These are phyloP conservation scores for Crepidodera aurea DNA, from an alignment of 2,888 invertebrate species.

Conservation along the genomic window DNA sequence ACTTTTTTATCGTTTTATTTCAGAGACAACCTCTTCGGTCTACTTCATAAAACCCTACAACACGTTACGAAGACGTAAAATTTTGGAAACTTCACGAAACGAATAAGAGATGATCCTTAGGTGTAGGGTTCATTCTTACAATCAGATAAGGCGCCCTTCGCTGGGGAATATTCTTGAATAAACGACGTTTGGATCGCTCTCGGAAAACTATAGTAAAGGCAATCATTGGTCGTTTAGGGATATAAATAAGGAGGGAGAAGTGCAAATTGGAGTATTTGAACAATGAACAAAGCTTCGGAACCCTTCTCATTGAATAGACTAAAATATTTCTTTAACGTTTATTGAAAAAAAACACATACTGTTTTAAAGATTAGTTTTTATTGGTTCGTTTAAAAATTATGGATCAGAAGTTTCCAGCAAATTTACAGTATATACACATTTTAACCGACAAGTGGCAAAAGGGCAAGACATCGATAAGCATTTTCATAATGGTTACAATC, in stretches of 20 bases:
- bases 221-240: conserved; percentile 26
- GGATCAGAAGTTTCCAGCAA: too few species aligned
- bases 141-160: conserved; percentile 30
- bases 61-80: conserved; percentile 1
- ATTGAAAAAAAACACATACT: too few species aligned
- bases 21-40: neutral
- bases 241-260: conserved; percentile 17
- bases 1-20: too few species aligned
- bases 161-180: conserved; percentile 7
- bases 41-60: neutral
- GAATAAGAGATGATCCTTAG: conserved; percentile 24
- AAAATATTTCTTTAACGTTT: too few species aligned
- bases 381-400: too few species aligned
- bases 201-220: conserved; percentile 24
- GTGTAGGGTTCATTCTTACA: conserved; percentile 12
- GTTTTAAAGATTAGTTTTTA: too few species aligned
- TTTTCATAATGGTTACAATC: too few species aligned
- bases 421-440: too few species aligned
- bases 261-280: conserved; percentile 12
- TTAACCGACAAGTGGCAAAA: too few species aligned
- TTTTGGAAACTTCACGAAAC: conserved; percentile 3
- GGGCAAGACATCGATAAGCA: too few species aligned
- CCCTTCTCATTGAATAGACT: conserved; percentile 1
- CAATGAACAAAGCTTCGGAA: neutral
- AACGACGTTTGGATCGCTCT: conserved; percentile 15